Base-by-base conservation (phyloP, 1,140 invertebrate species). In the Halesus radiatus region DNA sequence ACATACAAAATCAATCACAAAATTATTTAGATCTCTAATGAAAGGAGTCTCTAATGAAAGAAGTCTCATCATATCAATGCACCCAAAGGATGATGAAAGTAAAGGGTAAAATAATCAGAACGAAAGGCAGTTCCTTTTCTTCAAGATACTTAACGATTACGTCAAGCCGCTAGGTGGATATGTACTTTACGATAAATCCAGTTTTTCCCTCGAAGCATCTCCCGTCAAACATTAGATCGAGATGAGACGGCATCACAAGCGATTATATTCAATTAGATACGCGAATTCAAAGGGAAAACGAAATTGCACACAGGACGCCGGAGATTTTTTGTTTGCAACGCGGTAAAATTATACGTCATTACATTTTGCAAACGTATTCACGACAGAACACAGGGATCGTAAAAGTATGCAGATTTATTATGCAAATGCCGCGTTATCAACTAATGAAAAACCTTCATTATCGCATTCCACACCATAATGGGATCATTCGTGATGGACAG, bases 181-280 rank as follows among this genome's bases (percentile, higher is more conserved):
- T 45, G 37, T 45, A 45, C 16, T 18, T 68, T 32, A 68, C 50
- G 37, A 37, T 10, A 45, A 68, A 16, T 37, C 15, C 18, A 10
- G 26, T 68, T 22, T 68, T 22, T 68, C 64, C 6, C 64, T 16
- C 22, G 8, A 29, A 29, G 23, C 7, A 26, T n/a, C 16, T n/a
- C 29, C 64, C 64, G 29, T 45, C 58, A 60, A 60, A 60, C 58
- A 60, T 60, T 26, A 26, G 8, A 68, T 68, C 64, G 29, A 26
- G 64, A 68, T 32, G 64, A 68, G n/a, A 32, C 56, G 23, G 56
- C 62, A 32, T 32, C 26, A 45, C 29, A 18, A 5, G 32, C 23
- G 64, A 68, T 68, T 32, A 68, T 68, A 68, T 68, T 37, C 64
- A 37, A 68, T 68, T 68, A 18, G 64, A 68, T 68, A 68, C 64